Percentiles rank a stretch among this genome's conserved stretches.
Evolutionary conservation across 2,797 vertebrate species (phyloP).

Genomic region (Alca torda): DNA sequence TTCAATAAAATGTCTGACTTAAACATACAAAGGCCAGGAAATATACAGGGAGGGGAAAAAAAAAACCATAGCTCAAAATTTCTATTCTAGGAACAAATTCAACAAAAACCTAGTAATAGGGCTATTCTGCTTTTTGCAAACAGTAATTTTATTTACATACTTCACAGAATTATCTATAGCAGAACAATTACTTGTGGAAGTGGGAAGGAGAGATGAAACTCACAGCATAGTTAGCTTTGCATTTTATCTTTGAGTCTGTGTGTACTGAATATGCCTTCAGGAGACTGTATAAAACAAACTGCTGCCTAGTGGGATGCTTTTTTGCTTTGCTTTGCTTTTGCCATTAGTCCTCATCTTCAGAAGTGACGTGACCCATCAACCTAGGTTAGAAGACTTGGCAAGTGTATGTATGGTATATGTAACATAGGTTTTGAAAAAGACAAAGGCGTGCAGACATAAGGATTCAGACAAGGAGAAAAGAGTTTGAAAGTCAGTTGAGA

Average conservation of each 20-base stretch:
- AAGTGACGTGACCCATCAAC: conserved; percentile 18
- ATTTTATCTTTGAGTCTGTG: neutral
- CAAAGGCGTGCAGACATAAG: conserved; percentile 37
- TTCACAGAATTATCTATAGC: neutral
- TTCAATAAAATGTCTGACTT: neutral
- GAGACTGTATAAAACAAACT: neutral
- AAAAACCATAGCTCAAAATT: neutral
- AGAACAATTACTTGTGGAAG: conserved; percentile 17
- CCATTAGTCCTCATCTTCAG: conserved; percentile 7
- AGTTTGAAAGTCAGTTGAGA: conserved; percentile 47
- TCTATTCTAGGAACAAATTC: neutral
- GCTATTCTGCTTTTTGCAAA: neutral
- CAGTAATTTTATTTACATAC: neutral
- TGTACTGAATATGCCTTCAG: neutral
- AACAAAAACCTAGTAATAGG: neutral
- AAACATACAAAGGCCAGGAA: neutral
- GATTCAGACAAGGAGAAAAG: conserved; percentile 46
- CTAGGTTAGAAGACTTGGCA: neutral
- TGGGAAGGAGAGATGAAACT: conserved; percentile 5
- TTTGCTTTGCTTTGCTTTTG: conserved; percentile 3
- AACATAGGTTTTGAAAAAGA: neutral
- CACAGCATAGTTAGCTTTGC: neutral
- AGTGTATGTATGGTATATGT: neutral
- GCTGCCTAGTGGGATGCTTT: neutral
- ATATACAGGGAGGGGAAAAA: neutral